These are phyloP conservation scores for Loripinus fragilis DNA, from an alignment of 2,888 invertebrate species.

Conservation along the genomic window DNA sequence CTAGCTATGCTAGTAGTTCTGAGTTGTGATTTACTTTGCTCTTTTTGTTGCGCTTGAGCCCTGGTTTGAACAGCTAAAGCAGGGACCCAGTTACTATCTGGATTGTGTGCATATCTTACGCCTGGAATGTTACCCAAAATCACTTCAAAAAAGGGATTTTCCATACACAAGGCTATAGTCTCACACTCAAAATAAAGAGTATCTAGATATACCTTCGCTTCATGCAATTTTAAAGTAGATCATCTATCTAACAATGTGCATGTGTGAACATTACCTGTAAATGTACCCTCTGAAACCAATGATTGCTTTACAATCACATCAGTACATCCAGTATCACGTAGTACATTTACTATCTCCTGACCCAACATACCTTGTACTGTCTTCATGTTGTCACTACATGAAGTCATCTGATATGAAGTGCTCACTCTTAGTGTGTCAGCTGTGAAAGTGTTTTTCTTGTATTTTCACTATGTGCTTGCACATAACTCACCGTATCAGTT, in stretches of 20 bases:
- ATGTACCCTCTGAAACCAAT: constrained; percentile 25
- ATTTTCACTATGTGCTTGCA: background rate
- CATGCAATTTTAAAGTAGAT: constrained; percentile 21
- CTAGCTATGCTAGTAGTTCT: background rate
- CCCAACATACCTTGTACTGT: constrained; percentile 23
- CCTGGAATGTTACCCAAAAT: constrained; percentile 42
- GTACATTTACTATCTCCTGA: background rate
- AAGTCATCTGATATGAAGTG: background rate
- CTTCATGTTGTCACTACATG: background rate
- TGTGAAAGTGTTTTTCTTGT: background rate
- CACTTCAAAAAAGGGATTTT: constrained; percentile 41
- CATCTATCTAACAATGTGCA: constrained; percentile 52
- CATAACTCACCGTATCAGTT: background rate
- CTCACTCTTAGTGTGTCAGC: background rate
- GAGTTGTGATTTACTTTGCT: background rate
- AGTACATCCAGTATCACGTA: constrained; percentile 50
- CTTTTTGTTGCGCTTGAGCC: background rate
- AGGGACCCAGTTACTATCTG: constrained; percentile 34
- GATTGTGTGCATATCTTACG: constrained; percentile 25
- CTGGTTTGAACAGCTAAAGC: background rate
- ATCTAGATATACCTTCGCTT: constrained; percentile 35
- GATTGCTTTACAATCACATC: constrained; percentile 33
- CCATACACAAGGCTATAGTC: constrained; percentile 39
- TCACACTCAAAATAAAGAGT: constrained; percentile 43
- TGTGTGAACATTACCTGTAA: constrained; percentile 28